Conservation (phyloP, 2,888 invertebrate species). For the Creontiades dilutus region DNA sequence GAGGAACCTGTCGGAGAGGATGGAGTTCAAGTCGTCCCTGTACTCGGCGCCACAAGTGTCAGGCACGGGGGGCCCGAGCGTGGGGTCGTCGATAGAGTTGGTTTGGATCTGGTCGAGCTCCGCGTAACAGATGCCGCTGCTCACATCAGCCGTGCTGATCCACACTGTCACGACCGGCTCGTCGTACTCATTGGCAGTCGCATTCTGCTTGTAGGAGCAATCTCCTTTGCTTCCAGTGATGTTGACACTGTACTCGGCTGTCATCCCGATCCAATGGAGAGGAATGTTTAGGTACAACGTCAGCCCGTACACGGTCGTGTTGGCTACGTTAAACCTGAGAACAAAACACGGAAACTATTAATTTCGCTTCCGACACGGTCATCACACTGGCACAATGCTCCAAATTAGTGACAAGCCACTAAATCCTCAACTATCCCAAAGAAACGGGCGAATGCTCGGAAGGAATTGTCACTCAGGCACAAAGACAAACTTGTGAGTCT, state of each 20-base stretch:
- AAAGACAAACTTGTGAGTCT: too few relatives aligned
- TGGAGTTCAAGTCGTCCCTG: background rate
- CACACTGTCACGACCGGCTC: background rate
- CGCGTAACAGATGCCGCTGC: background rate
- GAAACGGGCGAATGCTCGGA: too few relatives aligned
- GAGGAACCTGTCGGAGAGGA: background rate
- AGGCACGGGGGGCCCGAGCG: background rate
- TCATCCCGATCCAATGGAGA: background rate
- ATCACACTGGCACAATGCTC: too few relatives aligned
- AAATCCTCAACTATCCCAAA: too few relatives aligned
- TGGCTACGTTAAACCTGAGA: background rate
- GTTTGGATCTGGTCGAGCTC: background rate
- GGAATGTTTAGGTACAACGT: constrained; percentile 8
- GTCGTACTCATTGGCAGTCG: constrained; percentile 10
- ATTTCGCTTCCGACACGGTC: too few relatives aligned
- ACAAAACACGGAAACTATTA: background rate
- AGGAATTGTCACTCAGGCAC: too few relatives aligned
- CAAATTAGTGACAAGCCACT: too few relatives aligned
- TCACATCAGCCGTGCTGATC: background rate
- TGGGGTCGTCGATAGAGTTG: background rate
- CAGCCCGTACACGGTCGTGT: background rate
- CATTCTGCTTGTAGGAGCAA: background rate
- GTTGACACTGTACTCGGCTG: background rate
- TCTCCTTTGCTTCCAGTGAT: background rate
- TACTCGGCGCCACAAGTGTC: background rate